phyloP scores from a whole-genome alignment of 2,113 vertebrate genomes.

The Loxodonta africana region DNA sequence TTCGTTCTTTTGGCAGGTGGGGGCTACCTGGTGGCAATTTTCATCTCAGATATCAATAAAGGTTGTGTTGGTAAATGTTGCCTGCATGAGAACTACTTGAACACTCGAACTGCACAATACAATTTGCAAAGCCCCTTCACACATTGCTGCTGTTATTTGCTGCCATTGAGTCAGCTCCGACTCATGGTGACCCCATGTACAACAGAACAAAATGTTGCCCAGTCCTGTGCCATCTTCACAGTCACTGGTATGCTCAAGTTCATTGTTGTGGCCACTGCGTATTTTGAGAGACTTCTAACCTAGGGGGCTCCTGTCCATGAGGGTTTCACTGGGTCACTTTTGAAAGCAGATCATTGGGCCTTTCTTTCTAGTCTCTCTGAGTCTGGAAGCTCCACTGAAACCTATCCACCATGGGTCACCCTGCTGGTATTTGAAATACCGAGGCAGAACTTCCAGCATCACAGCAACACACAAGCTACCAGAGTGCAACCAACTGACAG shows the following conservation, averaged over 20 bases:
- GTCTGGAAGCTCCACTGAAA: not conserved
- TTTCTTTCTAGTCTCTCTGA: not conserved
- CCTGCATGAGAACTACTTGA: not conserved
- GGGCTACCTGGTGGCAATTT: rapidly evolving
- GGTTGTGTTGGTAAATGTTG: not conserved
- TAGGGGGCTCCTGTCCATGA: not conserved
- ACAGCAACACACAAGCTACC: not conserved
- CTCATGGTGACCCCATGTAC: not conserved
- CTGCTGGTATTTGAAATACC: not conserved
- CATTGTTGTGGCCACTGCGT: not conserved
- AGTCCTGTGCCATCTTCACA: not conserved
- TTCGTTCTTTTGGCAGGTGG: not conserved
- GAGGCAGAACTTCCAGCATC: not conserved
- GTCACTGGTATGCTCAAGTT: not conserved
- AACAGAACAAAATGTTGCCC: not conserved
- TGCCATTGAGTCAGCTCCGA: not conserved
- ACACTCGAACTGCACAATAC: not conserved
- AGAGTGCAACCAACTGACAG: not conserved
- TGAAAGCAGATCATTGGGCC: not conserved
- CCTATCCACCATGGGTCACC: not conserved
- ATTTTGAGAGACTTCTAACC: too few species aligned
- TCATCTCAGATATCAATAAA: not conserved
- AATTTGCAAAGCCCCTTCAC: not conserved
- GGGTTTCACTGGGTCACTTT: not conserved
- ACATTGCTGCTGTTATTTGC: not conserved